Percentiles rank a stretch among this genome's conserved stretches.
Conservation (phyloP, 2,888 invertebrate genomes). For the Drosophila quinaria region DNA sequence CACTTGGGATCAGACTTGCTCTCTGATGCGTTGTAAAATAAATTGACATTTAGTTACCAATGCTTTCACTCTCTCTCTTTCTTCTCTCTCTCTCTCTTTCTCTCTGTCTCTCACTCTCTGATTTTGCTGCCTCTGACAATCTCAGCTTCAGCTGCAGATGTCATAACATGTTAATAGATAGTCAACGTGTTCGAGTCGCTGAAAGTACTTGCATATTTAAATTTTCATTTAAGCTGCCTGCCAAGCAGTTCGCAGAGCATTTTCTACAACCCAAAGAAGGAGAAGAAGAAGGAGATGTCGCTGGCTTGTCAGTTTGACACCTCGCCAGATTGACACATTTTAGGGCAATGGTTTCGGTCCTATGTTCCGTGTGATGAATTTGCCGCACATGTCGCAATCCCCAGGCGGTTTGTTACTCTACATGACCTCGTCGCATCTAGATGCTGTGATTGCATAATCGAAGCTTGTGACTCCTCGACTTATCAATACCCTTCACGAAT, state of each 20-base stretch:
- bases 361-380: slow-evolving; percentile 47
- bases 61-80: slow-evolving; percentile 5
- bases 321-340: slow-evolving; percentile 64
- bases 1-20: slow-evolving; percentile 22
- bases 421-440: slow-evolving; percentile 17
- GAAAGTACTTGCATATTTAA: slow-evolving; percentile 76
- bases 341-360: slow-evolving; percentile 19
- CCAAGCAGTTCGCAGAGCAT: slow-evolving; percentile 5
- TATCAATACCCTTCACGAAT: slow-evolving; percentile 1
- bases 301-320: slow-evolving; percentile 25
- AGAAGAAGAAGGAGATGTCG: not conserved
- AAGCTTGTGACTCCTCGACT: not conserved
- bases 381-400: slow-evolving; percentile 52
- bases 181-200: slow-evolving; percentile 44
- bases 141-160: slow-evolving; percentile 57
- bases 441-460: slow-evolving; percentile 61
- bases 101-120: not conserved
- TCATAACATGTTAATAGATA: slow-evolving; percentile 75
- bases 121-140: slow-evolving; percentile 13
- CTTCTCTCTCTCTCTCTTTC: not conserved
- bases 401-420: slow-evolving; percentile 42
- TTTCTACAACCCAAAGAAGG: not conserved
- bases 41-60: slow-evolving; percentile 80
- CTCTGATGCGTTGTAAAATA: slow-evolving; percentile 71
- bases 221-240: slow-evolving; percentile 50